These are phyloP conservation scores for Vulpes lagopus DNA, from an alignment of 2,113 vertebrate genomes.

Conservation along the genomic window DNA sequence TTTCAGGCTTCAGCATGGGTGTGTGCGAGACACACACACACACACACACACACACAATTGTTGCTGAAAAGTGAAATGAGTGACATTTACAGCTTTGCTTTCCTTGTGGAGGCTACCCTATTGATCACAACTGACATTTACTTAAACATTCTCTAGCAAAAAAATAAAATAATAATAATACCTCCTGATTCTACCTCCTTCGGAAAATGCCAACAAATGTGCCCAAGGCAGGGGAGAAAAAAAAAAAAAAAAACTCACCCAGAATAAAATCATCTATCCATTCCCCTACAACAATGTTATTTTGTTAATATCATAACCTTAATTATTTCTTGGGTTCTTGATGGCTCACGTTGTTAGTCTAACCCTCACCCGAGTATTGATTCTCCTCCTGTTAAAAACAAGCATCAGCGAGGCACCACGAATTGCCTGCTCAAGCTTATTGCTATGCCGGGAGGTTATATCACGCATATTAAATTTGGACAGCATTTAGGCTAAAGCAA, in stretches of 20 bases:
- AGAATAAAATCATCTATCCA: constrained; percentile 57
- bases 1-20: not conserved
- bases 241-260: not conserved
- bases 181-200: constrained; percentile 42
- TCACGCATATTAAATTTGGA: constrained; percentile 73
- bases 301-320: constrained; percentile 74
- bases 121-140: constrained; percentile 76
- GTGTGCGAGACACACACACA: not conserved
- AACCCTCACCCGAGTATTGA: constrained; percentile 60
- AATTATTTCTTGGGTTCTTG: constrained; percentile 72
- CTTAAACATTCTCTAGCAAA: constrained; percentile 66
- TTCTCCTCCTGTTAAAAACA: not conserved
- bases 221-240: not conserved
- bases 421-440: constrained; percentile 61
- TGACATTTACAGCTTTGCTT: constrained; percentile 68
- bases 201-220: constrained; percentile 63
- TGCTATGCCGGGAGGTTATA: constrained; percentile 32
- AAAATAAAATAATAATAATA: constrained; percentile 30
- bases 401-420: constrained; percentile 36
- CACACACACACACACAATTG: not conserved
- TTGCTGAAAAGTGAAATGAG: constrained; percentile 57
- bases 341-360: constrained; percentile 59
- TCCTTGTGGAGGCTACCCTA: constrained; percentile 63
- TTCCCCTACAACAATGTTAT: constrained; percentile 25
- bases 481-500: constrained; percentile 81